A percentile compares a stretch with the other conserved stretches of the same genome.
phyloP scores from a whole-genome alignment of 2,113 vertebrate genomes.

The Damaliscus lunatus region DNA sequence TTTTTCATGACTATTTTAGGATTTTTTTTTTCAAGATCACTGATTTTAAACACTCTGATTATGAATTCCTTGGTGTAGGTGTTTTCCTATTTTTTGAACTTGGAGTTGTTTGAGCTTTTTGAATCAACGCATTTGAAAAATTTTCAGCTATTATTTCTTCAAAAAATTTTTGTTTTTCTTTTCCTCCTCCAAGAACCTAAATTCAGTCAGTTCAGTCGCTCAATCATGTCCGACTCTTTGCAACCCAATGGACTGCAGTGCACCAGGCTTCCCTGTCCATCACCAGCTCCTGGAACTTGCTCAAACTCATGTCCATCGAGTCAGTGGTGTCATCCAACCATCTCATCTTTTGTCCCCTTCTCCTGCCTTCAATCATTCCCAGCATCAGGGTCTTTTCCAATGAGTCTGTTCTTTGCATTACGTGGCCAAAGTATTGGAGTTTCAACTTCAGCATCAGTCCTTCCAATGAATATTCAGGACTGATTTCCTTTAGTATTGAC shows the following conservation, averaged over 20 bases:
- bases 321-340: not conserved
- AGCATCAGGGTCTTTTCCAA: not conserved
- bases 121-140: not conserved
- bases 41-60: not conserved
- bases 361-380: not conserved
- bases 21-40: not conserved
- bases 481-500: not conserved
- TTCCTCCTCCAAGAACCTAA: not conserved
- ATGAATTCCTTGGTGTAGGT: not conserved
- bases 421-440: not conserved
- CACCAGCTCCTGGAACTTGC: not conserved
- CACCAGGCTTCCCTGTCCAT: not conserved
- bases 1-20: not conserved
- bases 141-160: not conserved
- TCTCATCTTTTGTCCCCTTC: not conserved
- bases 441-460: not conserved
- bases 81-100: not conserved
- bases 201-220: not conserved
- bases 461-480: not conserved
- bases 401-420: not conserved
- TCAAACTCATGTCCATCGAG: not conserved
- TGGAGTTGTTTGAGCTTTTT: not conserved
- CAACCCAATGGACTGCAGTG: not conserved
- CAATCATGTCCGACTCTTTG: not conserved
- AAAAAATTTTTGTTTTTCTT: not conserved